A percentile compares a stretch with the other conserved stretches of the same genome.
Evolutionary conservation across 2,113 vertebrate genomes (phyloP).

Genomic region (Propithecus coquereli): DNA sequence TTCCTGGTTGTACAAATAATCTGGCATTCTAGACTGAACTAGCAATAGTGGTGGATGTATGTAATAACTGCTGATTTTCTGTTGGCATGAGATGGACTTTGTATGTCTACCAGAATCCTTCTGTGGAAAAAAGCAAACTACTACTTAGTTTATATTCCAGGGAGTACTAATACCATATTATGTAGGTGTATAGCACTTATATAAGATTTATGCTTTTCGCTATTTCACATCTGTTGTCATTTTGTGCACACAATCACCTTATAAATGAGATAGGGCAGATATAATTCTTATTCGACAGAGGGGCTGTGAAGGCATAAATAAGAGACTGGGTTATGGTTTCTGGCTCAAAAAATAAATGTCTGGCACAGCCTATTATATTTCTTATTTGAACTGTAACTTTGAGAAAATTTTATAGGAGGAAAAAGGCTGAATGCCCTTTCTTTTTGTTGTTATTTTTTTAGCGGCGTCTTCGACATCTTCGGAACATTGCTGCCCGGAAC

Average conservation of each 20-base stretch:
- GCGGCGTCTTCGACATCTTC: constrained; percentile 96
- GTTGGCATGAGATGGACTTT: background rate
- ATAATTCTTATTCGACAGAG: background rate
- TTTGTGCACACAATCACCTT: background rate
- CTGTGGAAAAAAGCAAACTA: background rate
- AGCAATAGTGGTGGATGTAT: background rate
- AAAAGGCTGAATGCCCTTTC: constrained; percentile 7
- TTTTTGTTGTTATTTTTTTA: constrained; percentile 72
- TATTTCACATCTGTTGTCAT: background rate
- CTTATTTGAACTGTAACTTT: background rate
- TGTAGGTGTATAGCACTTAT: background rate
- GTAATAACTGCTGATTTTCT: background rate
- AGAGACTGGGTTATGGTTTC: background rate
- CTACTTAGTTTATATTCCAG: background rate
- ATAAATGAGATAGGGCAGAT: background rate
- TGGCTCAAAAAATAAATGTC: background rate
- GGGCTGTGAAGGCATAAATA: background rate
- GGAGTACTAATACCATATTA: background rate
- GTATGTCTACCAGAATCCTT: background rate
- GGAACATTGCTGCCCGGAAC: constrained; percentile 96
- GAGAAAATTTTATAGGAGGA: background rate
- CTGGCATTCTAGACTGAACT: background rate
- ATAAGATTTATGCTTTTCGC: background rate
- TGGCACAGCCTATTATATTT: background rate
- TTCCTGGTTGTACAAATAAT: background rate